Evolutionary conservation across 2,888 invertebrate genomes (phyloP), one percentile per base, ranked within the genome.

Genomic region (Ormyrus thymus): DNA sequence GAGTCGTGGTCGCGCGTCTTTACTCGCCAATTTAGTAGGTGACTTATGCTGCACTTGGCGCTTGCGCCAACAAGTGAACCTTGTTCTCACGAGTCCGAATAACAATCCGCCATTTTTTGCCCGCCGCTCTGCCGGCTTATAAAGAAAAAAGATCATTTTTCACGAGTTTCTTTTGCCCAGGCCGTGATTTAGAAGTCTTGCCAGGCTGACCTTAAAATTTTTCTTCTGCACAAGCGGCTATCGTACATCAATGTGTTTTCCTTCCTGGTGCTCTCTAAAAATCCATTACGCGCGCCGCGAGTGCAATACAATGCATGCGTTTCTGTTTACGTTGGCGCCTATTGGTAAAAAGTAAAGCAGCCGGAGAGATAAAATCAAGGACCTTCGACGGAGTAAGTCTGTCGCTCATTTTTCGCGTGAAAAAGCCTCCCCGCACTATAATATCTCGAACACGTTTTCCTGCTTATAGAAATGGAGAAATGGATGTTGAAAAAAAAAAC

Each of bases 11-110:
- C 48, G 62, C 62, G 46, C 76, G 51, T 71, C 76, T 65, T 70
- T 65, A 71, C 76, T 76, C 71, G 71, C 51, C 77, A 71, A 77
- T 77, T 77, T 71, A 77, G 65, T 46, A 45, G 70, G 51, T 77
- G 71, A 71, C 77, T 77, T 77, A 77, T 71, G 77, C 8, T 53
- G 65, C 71, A 65, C 71, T 69, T 59, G 56, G 56, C 71, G 56
- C 71, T 13, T 6, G 65, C 59, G 64, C 53, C 64, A 53, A 45
- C 53, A 59, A 64, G 45, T 65, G 64, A 64, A 71, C 64, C 68
- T 71, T 58, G 64, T 71, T 71, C 76, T 70, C 70, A 71, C 71
- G 71, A 70, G 71, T 61, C 13, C 56, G 13, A 29, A n/a, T 15
- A 65, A 71, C 70, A 65, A 71, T 58, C 8, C 53, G 29, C 62